Evolutionary conservation across 1,140 invertebrate species (phyloP).

Genomic region (Diachasma alloeum): DNA sequence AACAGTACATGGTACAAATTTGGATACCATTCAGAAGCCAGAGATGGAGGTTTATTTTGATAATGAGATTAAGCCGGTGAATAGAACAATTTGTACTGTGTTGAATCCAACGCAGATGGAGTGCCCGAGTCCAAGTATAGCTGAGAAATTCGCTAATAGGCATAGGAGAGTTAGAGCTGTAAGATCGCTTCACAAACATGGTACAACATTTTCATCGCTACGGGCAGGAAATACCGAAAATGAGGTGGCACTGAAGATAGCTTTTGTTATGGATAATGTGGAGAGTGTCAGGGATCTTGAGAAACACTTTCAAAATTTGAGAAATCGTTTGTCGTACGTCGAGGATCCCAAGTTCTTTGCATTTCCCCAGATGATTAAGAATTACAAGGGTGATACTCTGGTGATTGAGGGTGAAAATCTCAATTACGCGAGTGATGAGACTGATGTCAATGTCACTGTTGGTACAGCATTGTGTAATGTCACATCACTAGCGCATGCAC

Average conservation of each 20-base stretch:
- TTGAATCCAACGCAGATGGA: constrained; percentile 92
- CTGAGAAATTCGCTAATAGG: constrained; percentile 49
- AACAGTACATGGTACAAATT: constrained; percentile 90
- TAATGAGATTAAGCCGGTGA: constrained; percentile 75
- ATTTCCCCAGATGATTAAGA: constrained; percentile 85
- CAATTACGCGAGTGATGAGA: constrained; percentile 89
- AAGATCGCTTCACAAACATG: constrained; percentile 48
- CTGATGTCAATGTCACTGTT: constrained; percentile 93
- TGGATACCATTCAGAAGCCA: constrained; percentile 90
- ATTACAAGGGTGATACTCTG: constrained; percentile 93
- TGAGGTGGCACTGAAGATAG: constrained; percentile 77
- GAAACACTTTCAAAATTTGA: constrained; percentile 82
- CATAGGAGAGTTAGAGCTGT: constrained; percentile 26
- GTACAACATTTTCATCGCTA: constrained; percentile 32
- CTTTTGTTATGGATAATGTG: constrained; percentile 97
- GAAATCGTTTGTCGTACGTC: constrained; percentile 85
- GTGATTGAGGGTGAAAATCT: constrained; percentile 95
- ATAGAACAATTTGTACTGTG: constrained; percentile 85
- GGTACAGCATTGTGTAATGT: constrained; percentile 90
- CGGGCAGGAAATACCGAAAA: constrained; percentile 60
- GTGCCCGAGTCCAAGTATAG: constrained; percentile 87
- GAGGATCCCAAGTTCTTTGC: constrained; percentile 91
- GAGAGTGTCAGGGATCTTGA: constrained; percentile 86
- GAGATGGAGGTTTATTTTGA: constrained; percentile 85
- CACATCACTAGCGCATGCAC: constrained; percentile 86